Conservation (phyloP, 2,888 invertebrate species). For the Lithophane ornitopus region DNA sequence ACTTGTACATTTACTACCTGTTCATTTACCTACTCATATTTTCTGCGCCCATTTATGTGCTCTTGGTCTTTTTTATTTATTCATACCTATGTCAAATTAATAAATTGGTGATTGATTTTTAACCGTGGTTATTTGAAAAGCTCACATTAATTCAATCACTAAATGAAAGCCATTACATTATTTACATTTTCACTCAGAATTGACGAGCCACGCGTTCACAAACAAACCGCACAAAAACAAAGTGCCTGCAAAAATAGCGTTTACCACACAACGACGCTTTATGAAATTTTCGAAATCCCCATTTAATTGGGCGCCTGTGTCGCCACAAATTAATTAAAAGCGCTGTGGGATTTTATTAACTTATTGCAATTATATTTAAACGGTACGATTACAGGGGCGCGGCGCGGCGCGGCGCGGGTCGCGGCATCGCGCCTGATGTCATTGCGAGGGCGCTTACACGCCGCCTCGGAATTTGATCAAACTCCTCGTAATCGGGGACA, state of each 20-base stretch:
- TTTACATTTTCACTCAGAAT: slow-evolving; percentile 72
- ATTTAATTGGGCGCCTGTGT: slow-evolving; percentile 85
- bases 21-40: slow-evolving; percentile 44
- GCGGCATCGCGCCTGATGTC: slow-evolving; percentile 76
- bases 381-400: slow-evolving; percentile 80
- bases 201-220: slow-evolving; percentile 69
- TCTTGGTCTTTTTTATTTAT: slow-evolving; percentile 24
- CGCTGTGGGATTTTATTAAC: slow-evolving; percentile 86
- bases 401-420: slow-evolving; percentile 66
- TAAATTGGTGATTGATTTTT: slow-evolving; percentile 45
- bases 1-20: slow-evolving; percentile 40
- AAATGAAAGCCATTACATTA: slow-evolving; percentile 73
- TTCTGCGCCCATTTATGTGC: slow-evolving; percentile 17
- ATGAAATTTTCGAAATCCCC: slow-evolving; percentile 82
- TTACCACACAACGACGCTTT: slow-evolving; percentile 75
- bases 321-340: slow-evolving; percentile 87
- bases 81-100: slow-evolving; percentile 30
- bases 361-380: slow-evolving; percentile 89
- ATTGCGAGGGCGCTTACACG: slow-evolving; percentile 75
- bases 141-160: slow-evolving; percentile 69
- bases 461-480: slow-evolving; percentile 84
- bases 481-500: slow-evolving; percentile 84
- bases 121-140: slow-evolving; percentile 64
- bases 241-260: slow-evolving; percentile 74
- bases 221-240: slow-evolving; percentile 76